Base-by-base conservation (phyloP, 2,113 vertebrate genomes). In the Phylloscopus trochilus region DNA sequence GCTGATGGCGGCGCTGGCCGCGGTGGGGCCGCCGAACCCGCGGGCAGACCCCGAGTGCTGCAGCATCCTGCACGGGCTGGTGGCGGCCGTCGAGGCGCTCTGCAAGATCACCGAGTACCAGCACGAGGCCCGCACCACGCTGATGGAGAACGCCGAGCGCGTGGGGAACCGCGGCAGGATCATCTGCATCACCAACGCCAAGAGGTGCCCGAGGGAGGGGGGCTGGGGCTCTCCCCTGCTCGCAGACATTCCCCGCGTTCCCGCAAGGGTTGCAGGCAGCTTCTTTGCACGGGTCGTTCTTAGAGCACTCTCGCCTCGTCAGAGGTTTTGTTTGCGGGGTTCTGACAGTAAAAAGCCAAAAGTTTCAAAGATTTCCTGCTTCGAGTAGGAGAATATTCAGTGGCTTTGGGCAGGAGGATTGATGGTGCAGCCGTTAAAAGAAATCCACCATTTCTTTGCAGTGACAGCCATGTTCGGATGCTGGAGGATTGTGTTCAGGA, bases 391-490 rank as follows among this genome's bases (percentile, higher is more conserved):
- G 44, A 51, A 13, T 15, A 6, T 30, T 63, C 53, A 4, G 7
- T 24, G 13, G 23, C 15, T 94, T 66, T 77, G 35, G 60, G 49
- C 6, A 6, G 51, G 19, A 64, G 9, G 28, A 4, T 82, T 58
- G n/a, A 23, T 83, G 53, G 31, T 59, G 7, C 9, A 33, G 27
- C 43, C 11, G n/a, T 53, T 82, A 7, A 88, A 66, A 27, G 66
- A 11, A 33, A 28, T 26, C 5, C 27, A 2, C 13, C 2, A 2
- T 83, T 30, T 46, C 56, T 35, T 77, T 91, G 16, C 90, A 99
- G 99, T 96, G 99, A 99, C 89, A 99, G 99, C 92, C 99, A 99
- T 4, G 99, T 99, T 56, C 98, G 99, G 78, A 99, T 99, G 99
- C 97, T 99, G 95, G 99, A 99, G 96, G 99, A 99, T 64, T 99